Evolutionary conservation across 2,113 vertebrate species (phyloP).

Genomic region (Pollachius pollachius): DNA sequence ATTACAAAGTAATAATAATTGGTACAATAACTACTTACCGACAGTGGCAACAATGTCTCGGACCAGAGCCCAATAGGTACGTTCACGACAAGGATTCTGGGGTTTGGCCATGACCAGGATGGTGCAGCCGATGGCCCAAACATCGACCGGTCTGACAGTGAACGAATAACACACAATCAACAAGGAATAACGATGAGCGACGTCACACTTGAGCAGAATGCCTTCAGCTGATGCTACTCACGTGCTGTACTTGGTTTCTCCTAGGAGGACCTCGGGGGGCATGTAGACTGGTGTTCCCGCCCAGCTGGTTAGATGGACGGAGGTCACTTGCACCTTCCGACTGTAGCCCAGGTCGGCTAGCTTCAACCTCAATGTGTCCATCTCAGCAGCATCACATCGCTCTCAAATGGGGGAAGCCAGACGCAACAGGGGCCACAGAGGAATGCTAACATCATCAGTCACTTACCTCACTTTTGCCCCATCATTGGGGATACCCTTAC

Average conservation of each 20-base stretch:
- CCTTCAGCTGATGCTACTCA: too few species aligned
- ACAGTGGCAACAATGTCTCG: background rate
- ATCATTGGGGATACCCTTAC: background rate
- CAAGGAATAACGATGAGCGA: too few species aligned
- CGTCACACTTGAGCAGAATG: too few species aligned
- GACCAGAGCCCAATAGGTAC: background rate
- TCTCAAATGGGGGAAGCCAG: background rate
- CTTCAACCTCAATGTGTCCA: background rate
- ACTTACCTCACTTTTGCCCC: background rate
- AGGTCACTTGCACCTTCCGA: background rate
- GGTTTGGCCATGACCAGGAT: background rate
- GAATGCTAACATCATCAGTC: background rate
- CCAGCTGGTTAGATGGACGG: background rate
- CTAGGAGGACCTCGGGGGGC: background rate
- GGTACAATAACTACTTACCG: background rate
- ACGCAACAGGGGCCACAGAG: background rate
- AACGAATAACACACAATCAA: too few species aligned
- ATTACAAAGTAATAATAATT: too few species aligned
- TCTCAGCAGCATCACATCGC: background rate
- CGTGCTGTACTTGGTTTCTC: background rate
- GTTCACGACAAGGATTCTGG: background rate
- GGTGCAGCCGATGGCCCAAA: slow-evolving; percentile 2
- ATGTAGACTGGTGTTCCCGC: background rate
- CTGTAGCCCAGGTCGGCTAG: background rate
- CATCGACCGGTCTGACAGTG: background rate